Evolutionary conservation across 2,888 invertebrate species (phyloP), one percentile per base, ranked within the genome.

Genomic region (Platycheirus rosarum): DNA sequence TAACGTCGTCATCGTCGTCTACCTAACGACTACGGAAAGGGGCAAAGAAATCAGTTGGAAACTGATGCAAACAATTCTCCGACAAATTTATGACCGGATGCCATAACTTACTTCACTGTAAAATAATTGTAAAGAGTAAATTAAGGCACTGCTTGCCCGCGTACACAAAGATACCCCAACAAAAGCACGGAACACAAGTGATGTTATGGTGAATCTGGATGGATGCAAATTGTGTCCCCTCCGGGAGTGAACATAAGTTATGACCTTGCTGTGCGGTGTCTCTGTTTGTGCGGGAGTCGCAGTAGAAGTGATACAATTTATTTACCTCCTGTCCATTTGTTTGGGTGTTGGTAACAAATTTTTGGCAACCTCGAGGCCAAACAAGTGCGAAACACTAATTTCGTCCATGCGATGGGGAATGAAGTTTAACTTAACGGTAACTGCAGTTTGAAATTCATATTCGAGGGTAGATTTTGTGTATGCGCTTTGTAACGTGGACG

Each of bases 51-150:
- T 79, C 79, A 70, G 46, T 42, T 71, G 48, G 60, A 44, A 80
- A 76, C 70, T 70, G 76, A 80, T 76, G 62, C 62, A 71, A 70
- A 77, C 82, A 82, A 77, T 82, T 82, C 63, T 60, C 55, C 57
- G 73, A 77, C 82, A 82, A 82, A 82, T 82, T 82, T 82, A 82
- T 82, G 77, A 82, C 82, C 77, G 77, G 77, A 82, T 77, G 57
- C 82, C 82, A 82, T 82, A 77, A 73, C 82, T 82, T 71, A 82
- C 66, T 82, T 63, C 66, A 32, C 63, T 68, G 82, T 73, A 51
- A 82, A 82, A 82, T 82, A 82, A 82, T 77, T 82, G 77, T 71
- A 57, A 71, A 68, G 82, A 77, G 68, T 68, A 77, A 82, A 82
- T 68, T 82, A 63, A 76, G 48, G 71, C 63, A 51, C 49, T 68